Base-by-base conservation (phyloP, 2,888 invertebrate species). In the Dicyrtomina minuta region DNA sequence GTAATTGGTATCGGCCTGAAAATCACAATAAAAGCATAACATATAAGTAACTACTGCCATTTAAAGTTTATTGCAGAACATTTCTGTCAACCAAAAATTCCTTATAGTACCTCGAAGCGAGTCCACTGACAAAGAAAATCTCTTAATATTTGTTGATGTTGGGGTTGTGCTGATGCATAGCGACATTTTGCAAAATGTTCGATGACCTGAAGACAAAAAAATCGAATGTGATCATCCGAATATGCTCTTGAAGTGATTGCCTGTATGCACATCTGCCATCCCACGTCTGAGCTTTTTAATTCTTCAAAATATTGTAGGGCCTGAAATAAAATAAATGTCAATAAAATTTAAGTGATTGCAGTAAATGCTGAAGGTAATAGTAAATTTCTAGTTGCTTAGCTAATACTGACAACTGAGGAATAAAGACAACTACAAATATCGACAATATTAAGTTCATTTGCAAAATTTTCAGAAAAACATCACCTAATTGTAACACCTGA, bases 121-220 rank as follows among this genome's bases (percentile, higher is more conserved):
- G 84, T 79, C 81, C 82, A 83, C 2, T 80, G 78, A 59, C 80
- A 79, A 1, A 84, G 78, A 74, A 84, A 82, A 43, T 80, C 77
- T 69, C 81, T 79, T 60, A 84, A 76, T 17, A 78, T 73, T 62
- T 80, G 80, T 60, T 82, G 82, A 43, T 79, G 76, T 74, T 75
- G 66, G 70, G 73, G 51, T 41, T 74, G 58, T 59, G 79, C 78
- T 66, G 59, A 39, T 67, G 70, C 77, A 72, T 81, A 84, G 79
- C 82, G 80, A 8, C 79, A 80, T 74, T 82, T 84, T n/a, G 84
- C 77, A 75, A 80, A 83, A 75, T 82, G 78, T 72, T 84, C 84
- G 61, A 85, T 79, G 27, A 85, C 83, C 81, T 84, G 84, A 51
- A 84, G 80, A 72, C 83, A 84, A 75, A 84, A 84, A 75, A 84